Conservation (phyloP, 1,140 invertebrate species). For the Pogonus chalceus region DNA sequence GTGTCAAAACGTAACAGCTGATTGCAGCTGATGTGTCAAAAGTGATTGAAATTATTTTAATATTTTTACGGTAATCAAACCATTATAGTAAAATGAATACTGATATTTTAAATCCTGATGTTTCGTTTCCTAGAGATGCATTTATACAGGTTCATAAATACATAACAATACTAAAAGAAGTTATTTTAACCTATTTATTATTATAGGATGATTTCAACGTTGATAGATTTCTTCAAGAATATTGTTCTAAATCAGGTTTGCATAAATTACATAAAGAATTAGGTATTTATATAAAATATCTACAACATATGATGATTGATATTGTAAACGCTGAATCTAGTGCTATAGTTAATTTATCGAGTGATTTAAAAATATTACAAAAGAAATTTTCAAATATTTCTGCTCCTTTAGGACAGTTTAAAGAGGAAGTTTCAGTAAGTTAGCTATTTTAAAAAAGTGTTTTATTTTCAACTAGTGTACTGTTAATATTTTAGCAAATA, state of each 20-base stretch:
- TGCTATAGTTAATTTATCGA: slow-evolving; percentile 93
- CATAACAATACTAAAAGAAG: background rate
- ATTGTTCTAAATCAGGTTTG: slow-evolving; percentile 67
- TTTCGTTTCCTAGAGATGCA: background rate
- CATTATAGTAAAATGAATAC: background rate
- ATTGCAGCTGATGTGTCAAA: too few species aligned
- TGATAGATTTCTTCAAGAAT: slow-evolving; percentile 79
- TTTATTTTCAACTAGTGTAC: slow-evolving; percentile 8
- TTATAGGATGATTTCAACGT: slow-evolving; percentile 76
- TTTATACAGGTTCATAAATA: background rate
- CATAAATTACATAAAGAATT: slow-evolving; percentile 86
- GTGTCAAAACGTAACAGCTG: too few species aligned
- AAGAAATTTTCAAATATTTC: slow-evolving; percentile 37
- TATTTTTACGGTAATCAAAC: too few species aligned
- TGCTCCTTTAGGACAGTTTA: slow-evolving; percentile 63
- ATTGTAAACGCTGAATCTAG: slow-evolving; percentile 95
- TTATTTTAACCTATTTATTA: background rate
- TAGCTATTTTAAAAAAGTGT: slow-evolving; percentile 22
- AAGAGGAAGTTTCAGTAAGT: slow-evolving; percentile 62
- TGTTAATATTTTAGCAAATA: slow-evolving; percentile 10
- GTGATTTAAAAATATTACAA: slow-evolving; percentile 60
- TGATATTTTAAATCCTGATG: background rate
- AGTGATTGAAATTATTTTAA: too few species aligned
- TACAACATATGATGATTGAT: slow-evolving; percentile 89
- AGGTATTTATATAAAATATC: slow-evolving; percentile 77